These are phyloP conservation scores for Zygaena filipendulae DNA, from an alignment of 2,888 invertebrate genomes.

Conservation along the genomic window DNA sequence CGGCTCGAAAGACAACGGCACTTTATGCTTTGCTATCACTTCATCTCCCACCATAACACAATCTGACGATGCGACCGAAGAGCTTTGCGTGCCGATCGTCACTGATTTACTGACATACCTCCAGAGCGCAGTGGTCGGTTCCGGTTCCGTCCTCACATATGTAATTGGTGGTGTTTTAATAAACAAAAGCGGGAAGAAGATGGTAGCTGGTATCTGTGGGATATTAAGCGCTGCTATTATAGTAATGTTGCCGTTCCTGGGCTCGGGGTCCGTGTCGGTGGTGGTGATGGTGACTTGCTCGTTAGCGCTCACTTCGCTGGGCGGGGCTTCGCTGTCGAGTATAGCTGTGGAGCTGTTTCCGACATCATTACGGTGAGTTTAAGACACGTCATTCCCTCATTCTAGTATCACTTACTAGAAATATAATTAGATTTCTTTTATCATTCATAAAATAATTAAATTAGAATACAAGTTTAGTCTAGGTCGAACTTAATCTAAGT, in stretches of 20 bases:
- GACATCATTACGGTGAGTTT: slow-evolving; percentile 68
- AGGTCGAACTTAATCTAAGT: too few species aligned
- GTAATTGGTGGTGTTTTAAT: slow-evolving; percentile 60
- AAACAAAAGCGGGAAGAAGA: slow-evolving; percentile 50
- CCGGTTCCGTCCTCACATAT: slow-evolving; percentile 72
- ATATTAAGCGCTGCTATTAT: slow-evolving; percentile 58
- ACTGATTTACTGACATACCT: slow-evolving; percentile 73
- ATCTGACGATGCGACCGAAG: slow-evolving; percentile 16
- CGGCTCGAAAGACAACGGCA: slow-evolving; percentile 28
- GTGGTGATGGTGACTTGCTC: slow-evolving; percentile 65
- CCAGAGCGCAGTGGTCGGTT: slow-evolving; percentile 75
- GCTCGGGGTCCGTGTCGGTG: slow-evolving; percentile 58
- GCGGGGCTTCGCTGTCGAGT: slow-evolving; percentile 70
- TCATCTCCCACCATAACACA: slow-evolving; percentile 20
- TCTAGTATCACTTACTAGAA: too few species aligned
- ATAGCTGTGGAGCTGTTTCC: slow-evolving; percentile 74
- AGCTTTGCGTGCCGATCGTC: slow-evolving; percentile 40
- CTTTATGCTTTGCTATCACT: slow-evolving; percentile 46
- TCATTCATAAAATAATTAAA: too few species aligned
- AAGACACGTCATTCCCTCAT: too few species aligned
- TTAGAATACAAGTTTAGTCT: too few species aligned
- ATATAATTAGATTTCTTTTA: too few species aligned
- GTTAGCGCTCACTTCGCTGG: slow-evolving; percentile 62
- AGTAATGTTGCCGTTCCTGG: slow-evolving; percentile 63
- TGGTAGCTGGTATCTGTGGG: slow-evolving; percentile 42